phyloP scores from a whole-genome alignment of 2,888 invertebrate species.

The Ochropleura leucogaster region DNA sequence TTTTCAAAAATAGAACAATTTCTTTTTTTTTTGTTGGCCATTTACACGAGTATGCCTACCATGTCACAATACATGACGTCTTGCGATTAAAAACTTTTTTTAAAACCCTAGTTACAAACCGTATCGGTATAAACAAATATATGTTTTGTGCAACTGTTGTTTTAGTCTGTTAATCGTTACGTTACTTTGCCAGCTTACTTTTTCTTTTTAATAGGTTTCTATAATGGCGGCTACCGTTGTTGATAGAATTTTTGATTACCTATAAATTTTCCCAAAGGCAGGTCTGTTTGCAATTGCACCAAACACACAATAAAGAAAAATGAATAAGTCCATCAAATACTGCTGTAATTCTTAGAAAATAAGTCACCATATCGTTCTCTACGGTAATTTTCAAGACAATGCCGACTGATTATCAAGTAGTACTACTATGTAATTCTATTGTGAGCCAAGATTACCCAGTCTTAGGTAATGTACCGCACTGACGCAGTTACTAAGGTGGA shows the following conservation, averaged over 20 bases:
- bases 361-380: not conserved
- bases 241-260: too few species aligned
- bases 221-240: too few species aligned
- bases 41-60: not conserved
- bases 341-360: not conserved
- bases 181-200: not conserved
- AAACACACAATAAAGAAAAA: too few species aligned
- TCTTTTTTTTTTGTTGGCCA: not conserved
- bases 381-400: slow-evolving; percentile 6
- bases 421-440: slow-evolving; percentile 13
- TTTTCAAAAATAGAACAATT: not conserved
- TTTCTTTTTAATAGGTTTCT: not conserved
- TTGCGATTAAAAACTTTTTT: not conserved
- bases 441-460: slow-evolving; percentile 11
- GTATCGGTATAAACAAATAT: not conserved
- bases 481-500: not conserved
- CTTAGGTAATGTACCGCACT: not conserved
- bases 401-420: not conserved
- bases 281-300: too few species aligned
- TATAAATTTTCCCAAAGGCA: too few species aligned
- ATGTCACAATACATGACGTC: not conserved
- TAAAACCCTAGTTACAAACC: not conserved
- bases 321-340: too few species aligned
- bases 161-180: not conserved
- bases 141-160: not conserved